These are phyloP conservation scores for Chelidonichthys spinosus DNA, from an alignment of 2,797 vertebrate species.

Conservation along the genomic window DNA sequence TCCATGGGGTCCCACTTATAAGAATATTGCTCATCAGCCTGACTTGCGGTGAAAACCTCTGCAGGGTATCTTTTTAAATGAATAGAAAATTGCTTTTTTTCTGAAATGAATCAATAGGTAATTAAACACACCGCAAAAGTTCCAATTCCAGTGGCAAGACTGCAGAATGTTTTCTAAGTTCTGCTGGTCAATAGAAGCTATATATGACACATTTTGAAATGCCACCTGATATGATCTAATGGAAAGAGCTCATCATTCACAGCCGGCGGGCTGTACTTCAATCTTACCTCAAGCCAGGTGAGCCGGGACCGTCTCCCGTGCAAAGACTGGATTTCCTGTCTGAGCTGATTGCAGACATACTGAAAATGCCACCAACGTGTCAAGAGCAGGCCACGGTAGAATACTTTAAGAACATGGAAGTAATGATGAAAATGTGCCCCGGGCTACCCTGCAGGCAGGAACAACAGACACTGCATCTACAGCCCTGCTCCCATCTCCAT, in stretches of 20 bases:
- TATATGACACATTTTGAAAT: conserved; percentile 31
- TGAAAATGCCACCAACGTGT: conserved; percentile 50
- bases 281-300: not conserved
- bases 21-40: not conserved
- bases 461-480: conserved; percentile 48
- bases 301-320: not conserved
- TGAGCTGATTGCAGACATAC: conserved; percentile 46
- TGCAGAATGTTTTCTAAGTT: conserved; percentile 7
- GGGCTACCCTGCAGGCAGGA: conserved; percentile 52
- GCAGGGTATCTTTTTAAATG: not conserved
- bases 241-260: not conserved
- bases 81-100: not conserved
- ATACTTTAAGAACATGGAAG: conserved; percentile 54
- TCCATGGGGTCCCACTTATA: not conserved
- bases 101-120: not conserved
- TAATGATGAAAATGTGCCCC: conserved; percentile 70
- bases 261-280: not conserved
- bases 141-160: not conserved
- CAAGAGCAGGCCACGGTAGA: conserved; percentile 41
- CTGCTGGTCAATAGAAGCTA: conserved; percentile 23
- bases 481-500: conserved; percentile 33
- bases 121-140: not conserved
- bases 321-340: conserved; percentile 22
- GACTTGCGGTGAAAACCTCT: not conserved
- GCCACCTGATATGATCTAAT: conserved; percentile 23